Evolutionary conservation across 2,888 invertebrate genomes (phyloP).

Genomic region (Lymantria dispar): DNA sequence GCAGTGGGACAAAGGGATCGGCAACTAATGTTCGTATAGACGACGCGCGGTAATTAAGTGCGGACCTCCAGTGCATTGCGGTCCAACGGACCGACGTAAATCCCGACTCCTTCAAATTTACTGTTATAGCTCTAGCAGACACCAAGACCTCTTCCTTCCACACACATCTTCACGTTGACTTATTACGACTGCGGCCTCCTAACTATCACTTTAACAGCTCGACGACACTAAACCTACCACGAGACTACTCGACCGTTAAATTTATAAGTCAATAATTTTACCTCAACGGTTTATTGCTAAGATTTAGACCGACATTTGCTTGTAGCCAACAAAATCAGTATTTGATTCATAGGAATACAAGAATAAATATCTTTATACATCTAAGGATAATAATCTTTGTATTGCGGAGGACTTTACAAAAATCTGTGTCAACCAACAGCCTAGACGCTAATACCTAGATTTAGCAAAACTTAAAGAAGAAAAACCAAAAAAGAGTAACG

Average conservation of each 20-base stretch:
- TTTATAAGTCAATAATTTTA: slow-evolving; percentile 32
- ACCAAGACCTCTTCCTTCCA: slow-evolving; percentile 44
- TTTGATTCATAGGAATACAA: not conserved
- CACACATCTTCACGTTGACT: slow-evolving; percentile 54
- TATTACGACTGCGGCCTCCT: slow-evolving; percentile 45
- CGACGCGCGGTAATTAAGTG: slow-evolving; percentile 70
- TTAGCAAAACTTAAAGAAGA: too few relatives aligned
- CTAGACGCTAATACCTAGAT: too few relatives aligned
- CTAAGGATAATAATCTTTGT: too few relatives aligned
- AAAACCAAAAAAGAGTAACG: too few relatives aligned
- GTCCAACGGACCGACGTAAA: slow-evolving; percentile 53
- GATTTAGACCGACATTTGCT: not conserved
- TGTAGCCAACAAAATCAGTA: not conserved
- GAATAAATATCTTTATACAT: not conserved
- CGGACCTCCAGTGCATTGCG: slow-evolving; percentile 47
- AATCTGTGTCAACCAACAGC: too few relatives aligned
- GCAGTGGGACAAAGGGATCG: slow-evolving; percentile 25
- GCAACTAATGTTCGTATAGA: slow-evolving; percentile 71
- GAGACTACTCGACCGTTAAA: slow-evolving; percentile 21
- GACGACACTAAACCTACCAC: slow-evolving; percentile 41
- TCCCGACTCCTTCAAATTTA: slow-evolving; percentile 74
- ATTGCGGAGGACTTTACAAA: too few relatives aligned
- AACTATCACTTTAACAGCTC: slow-evolving; percentile 53
- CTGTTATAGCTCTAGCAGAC: slow-evolving; percentile 67
- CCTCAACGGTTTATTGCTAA: slow-evolving; percentile 11